Evolutionary conservation across 1,140 invertebrate genomes (phyloP), one percentile per base, ranked within the genome.

Genomic region (Dreissena rostriformis): DNA sequence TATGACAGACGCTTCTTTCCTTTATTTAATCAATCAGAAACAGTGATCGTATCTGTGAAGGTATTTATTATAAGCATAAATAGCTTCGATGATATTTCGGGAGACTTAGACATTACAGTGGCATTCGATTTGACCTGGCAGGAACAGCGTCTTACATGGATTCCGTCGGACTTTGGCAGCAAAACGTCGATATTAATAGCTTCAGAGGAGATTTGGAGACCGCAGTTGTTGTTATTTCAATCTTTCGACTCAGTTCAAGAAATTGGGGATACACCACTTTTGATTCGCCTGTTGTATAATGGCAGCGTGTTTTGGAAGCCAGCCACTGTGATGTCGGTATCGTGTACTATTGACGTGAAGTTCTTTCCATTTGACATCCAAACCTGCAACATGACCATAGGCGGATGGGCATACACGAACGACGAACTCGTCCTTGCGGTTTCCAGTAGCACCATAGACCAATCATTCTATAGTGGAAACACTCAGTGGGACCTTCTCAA

Each of bases 361-460:
- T 77, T 57, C 26, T 83, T 76, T 49, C 81, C 81, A 10, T 83
- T 74, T 49, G 81, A 83, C 28, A 70, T 63, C 14, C 81, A 83
- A 39, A 49, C 51, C 17, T 83, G 81, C 55, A 11, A 17, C 11
- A 19, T 83, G n/a, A 70, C 66, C 15, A 19, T 83, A 11, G 11
- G 72, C 29, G 53, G 53, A 5, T 83, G 52, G 66, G 51, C 66
- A 15, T 76, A 61, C 28, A 70, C 6, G 14, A 19, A 5, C 1
- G 39, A 57, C 11, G 81, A 83, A 68, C 17, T 83, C 12, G 0
- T 28, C 17, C 51, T 76, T 29, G 28, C 49, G 11, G 26, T 61
- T 19, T 61, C 53, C 15, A 4, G n/a, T 11, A 53, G 29, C 19
- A 66, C 17, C 14, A 10, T 82, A 24, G 49, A 66, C 26, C 10